Conservation (phyloP, 30 jellyfish, hydroid and myxozoan species). For the Aurelia aurita complex sp. Pacific region DNA sequence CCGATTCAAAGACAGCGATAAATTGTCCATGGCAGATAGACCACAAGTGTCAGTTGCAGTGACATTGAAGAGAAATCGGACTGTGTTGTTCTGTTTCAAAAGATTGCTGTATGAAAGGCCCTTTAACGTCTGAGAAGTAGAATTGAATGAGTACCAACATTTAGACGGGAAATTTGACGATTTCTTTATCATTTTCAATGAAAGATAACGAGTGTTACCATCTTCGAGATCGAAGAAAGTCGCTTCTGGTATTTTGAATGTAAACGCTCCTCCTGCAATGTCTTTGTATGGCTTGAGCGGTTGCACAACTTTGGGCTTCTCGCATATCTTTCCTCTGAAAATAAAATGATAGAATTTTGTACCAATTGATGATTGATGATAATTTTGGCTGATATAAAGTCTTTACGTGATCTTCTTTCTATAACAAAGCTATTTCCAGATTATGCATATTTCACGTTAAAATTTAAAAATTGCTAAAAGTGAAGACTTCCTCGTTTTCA, state of each 20-base stretch:
- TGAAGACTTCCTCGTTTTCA: too few species aligned
- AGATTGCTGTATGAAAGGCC: constrained; percentile 49
- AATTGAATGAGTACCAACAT: constrained; percentile 53
- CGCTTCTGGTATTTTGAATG: constrained; percentile 44
- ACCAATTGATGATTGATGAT: too few species aligned
- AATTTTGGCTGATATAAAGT: too few species aligned
- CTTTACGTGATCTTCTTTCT: too few species aligned
- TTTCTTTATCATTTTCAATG: not conserved
- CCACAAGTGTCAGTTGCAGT: constrained; percentile 48
- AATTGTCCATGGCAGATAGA: constrained; percentile 25
- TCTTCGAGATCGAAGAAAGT: constrained; percentile 92
- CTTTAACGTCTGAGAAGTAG: constrained; percentile 28
- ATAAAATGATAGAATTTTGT: not conserved
- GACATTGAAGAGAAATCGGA: not conserved
- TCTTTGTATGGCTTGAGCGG: constrained; percentile 14
- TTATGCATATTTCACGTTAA: too few species aligned
- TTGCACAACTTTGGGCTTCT: constrained; percentile 29
- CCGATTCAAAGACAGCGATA: constrained; percentile 20
- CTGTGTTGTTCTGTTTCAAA: not conserved
- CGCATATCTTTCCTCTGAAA: constrained; percentile 9
- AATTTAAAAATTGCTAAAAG: too few species aligned
- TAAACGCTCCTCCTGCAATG: constrained; percentile 39
- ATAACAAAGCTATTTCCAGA: too few species aligned
- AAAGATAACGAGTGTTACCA: constrained; percentile 64
- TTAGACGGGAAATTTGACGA: not conserved